Evolutionary conservation across 2,113 vertebrate species (phyloP).

Genomic region (Hippocampus zosterae): DNA sequence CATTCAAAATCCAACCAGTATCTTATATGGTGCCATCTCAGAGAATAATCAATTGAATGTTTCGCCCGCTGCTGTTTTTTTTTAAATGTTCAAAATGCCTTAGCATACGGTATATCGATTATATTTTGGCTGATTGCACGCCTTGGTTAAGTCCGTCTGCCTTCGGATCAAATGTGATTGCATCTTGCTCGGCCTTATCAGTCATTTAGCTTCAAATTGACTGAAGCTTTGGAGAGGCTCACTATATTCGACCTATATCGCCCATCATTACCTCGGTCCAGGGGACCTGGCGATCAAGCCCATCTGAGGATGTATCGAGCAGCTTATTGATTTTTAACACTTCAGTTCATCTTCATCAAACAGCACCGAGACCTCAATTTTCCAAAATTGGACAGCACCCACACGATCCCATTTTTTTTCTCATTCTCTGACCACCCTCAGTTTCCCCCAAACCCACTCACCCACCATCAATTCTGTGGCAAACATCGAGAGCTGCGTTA

Average conservation of each 20-base stretch:
- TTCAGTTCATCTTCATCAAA: slow-evolving; percentile 71
- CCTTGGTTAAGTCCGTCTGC: not conserved
- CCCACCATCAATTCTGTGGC: slow-evolving; percentile 2
- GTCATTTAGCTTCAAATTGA: slow-evolving; percentile 41
- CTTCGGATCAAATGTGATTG: slow-evolving; percentile 22
- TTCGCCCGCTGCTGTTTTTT: not conserved
- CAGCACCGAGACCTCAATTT: slow-evolving; percentile 40
- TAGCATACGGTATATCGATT: not conserved
- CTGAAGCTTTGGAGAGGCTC: slow-evolving; percentile 34
- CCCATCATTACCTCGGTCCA: slow-evolving; percentile 28
- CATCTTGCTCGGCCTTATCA: slow-evolving; percentile 25
- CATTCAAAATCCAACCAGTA: not conserved
- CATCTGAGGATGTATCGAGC: slow-evolving; percentile 57
- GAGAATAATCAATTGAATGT: slow-evolving; percentile 1
- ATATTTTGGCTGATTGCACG: not conserved
- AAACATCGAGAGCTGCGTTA: slow-evolving; percentile 18
- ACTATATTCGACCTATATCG: slow-evolving; percentile 39
- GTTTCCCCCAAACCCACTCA: not conserved
- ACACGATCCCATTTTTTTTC: not conserved
- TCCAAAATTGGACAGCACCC: slow-evolving; percentile 40
- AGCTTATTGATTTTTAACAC: slow-evolving; percentile 69
- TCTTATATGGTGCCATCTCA: slow-evolving; percentile 1
- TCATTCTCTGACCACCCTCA: slow-evolving; percentile 7
- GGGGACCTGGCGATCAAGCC: slow-evolving; percentile 45
- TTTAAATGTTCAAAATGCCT: slow-evolving; percentile 5